Conservation (phyloP, 2,888 invertebrate species). For the Nephrotoma guestfalica region DNA sequence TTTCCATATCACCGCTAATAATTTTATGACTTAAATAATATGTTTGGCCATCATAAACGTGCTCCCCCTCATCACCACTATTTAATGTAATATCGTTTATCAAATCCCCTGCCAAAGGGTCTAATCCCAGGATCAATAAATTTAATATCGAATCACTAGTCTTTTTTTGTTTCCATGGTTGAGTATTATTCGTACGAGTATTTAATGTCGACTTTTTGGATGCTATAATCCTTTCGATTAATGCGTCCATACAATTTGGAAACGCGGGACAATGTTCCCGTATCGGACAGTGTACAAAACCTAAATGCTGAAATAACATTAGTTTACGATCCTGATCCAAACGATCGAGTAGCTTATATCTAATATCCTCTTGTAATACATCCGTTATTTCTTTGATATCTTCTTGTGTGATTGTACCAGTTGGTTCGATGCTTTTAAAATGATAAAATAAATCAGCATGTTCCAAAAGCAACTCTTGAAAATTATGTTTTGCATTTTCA, state of each 20-base stretch:
- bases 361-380: conserved; percentile 79
- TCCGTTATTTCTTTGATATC: conserved; percentile 89
- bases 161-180: neutral
- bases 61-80: conserved; percentile 72
- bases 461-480: conserved; percentile 83
- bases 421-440: conserved; percentile 77
- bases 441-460: conserved; percentile 88
- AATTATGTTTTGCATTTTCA: conserved; percentile 77
- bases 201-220: conserved; percentile 38
- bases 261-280: conserved; percentile 87
- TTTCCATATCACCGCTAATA: conserved; percentile 78
- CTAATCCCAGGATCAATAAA: conserved; percentile 75
- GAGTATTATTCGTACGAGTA: neutral
- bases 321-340: conserved; percentile 89
- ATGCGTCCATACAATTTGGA: conserved; percentile 64
- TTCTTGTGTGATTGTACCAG: conserved; percentile 83
- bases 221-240: conserved; percentile 55
- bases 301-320: conserved; percentile 87
- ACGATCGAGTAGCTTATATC: conserved; percentile 88
- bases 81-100: conserved; percentile 73
- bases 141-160: conserved; percentile 41
- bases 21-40: conserved; percentile 75
- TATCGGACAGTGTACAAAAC: conserved; percentile 91
- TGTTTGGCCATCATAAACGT: conserved; percentile 60
- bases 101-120: conserved; percentile 75